A percentile compares a stretch with the other conserved stretches of the same genome.
Conservation (phyloP, 2,797 vertebrate genomes). For the Pseudomugil gertrudae region DNA sequence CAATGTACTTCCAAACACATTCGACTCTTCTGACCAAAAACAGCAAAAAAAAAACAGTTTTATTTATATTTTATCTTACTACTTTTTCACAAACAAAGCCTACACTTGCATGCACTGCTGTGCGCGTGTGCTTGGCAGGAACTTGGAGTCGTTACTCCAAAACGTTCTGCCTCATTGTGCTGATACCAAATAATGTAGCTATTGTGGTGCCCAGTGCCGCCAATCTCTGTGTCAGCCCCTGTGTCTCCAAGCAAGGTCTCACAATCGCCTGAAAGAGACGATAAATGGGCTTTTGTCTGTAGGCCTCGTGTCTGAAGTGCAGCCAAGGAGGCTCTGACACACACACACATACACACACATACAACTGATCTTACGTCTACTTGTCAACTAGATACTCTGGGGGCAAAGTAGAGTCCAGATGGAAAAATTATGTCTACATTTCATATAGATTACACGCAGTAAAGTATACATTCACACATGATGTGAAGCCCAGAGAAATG, state of each 20-base stretch:
- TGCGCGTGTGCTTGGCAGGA: constrained; percentile 15
- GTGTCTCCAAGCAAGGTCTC: constrained; percentile 62
- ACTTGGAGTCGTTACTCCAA: constrained; percentile 31
- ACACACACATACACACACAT: constrained; percentile 28
- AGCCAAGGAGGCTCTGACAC: constrained; percentile 48
- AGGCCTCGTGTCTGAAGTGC: constrained; percentile 68
- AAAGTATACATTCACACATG: constrained; percentile 23
- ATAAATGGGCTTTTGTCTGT: constrained; percentile 73
- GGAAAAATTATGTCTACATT: constrained; percentile 36
- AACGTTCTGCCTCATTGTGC: constrained; percentile 25
- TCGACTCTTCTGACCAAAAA: constrained; percentile 13
- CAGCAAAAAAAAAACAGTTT: background rate
- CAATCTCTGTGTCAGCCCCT: constrained; percentile 61
- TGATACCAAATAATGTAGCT: constrained; percentile 66
- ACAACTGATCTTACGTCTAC: constrained; percentile 27
- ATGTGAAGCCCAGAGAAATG: constrained; percentile 30
- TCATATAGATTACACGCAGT: constrained; percentile 44
- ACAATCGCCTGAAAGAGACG: constrained; percentile 39
- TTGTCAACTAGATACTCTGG: constrained; percentile 29
- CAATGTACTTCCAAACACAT: constrained; percentile 53
- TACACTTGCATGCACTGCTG: background rate
- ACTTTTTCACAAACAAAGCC: constrained; percentile 9
- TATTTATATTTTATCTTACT: constrained; percentile 13
- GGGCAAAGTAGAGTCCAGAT: constrained; percentile 31
- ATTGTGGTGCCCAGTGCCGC: constrained; percentile 62